Evolutionary conservation across 2,888 invertebrate species (phyloP).

Genomic region (Amblyteles armatorius): DNA sequence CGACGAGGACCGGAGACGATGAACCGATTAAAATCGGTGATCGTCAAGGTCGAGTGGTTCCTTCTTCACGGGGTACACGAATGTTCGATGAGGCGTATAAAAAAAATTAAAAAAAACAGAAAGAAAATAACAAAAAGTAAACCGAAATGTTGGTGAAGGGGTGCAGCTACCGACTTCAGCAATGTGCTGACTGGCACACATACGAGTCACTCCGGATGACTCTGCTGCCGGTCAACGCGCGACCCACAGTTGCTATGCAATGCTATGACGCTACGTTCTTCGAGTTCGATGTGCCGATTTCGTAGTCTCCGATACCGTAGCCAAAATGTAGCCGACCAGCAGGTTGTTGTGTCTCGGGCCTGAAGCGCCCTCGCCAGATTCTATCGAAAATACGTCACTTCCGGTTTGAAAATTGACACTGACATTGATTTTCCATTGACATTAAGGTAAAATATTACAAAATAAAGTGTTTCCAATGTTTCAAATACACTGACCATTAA

Average conservation of each 20-base stretch:
- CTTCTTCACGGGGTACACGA: slow-evolving; percentile 50
- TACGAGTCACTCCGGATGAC: slow-evolving; percentile 79
- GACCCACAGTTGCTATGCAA: slow-evolving; percentile 81
- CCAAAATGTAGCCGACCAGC: too few relatives aligned
- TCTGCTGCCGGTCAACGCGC: slow-evolving; percentile 79
- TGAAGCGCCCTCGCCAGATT: too few relatives aligned
- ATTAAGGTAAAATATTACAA: too few relatives aligned
- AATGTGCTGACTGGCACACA: slow-evolving; percentile 62
- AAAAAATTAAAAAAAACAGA: slow-evolving; percentile 17
- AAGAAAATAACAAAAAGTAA: slow-evolving; percentile 38
- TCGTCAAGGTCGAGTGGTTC: slow-evolving; percentile 68
- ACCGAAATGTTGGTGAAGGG: slow-evolving; percentile 66
- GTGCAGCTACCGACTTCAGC: slow-evolving; percentile 54
- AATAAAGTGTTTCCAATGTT: too few relatives aligned
- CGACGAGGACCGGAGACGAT: slow-evolving; percentile 59
- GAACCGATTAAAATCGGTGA: slow-evolving; percentile 68
- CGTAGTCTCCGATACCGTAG: slow-evolving; percentile 21
- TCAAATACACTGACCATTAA: too few relatives aligned
- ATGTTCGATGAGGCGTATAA: slow-evolving; percentile 25
- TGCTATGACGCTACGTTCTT: slow-evolving; percentile 82
- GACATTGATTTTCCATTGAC: too few relatives aligned
- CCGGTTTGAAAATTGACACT: too few relatives aligned
- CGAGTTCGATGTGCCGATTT: slow-evolving; percentile 81
- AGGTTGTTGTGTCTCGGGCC: too few relatives aligned
- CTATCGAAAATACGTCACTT: too few relatives aligned